These are phyloP conservation scores for Brotula barbata DNA, from an alignment of 2,797 vertebrate species.

Conservation along the genomic window DNA sequence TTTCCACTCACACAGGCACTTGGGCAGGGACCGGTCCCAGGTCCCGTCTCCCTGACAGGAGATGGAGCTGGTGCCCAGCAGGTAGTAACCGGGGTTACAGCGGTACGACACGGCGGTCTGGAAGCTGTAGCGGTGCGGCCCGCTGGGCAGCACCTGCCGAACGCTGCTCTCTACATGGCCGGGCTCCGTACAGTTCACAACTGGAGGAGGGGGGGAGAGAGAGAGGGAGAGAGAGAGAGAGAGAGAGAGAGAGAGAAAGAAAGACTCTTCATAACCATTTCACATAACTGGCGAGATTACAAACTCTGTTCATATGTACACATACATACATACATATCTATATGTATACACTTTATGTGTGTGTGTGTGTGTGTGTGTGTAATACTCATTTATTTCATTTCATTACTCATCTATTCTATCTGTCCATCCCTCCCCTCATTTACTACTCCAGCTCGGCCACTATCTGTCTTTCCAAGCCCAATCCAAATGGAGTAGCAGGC, in stretches of 20 bases:
- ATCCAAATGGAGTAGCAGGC: constrained; percentile 60
- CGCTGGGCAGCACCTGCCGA: constrained; percentile 86
- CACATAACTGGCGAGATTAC: neutral
- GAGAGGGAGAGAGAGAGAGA: constrained; percentile 16
- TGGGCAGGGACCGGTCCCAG: constrained; percentile 93
- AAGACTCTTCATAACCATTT: neutral
- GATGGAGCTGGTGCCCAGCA: constrained; percentile 90
- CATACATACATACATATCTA: no score
- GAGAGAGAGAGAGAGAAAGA: constrained; percentile 1
- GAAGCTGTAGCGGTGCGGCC: constrained; percentile 92
- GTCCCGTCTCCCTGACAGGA: constrained; percentile 95
- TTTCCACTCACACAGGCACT: constrained; percentile 91
- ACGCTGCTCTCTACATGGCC: constrained; percentile 93
- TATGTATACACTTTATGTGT: no score
- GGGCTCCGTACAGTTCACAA: constrained; percentile 96
- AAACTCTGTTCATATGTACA: no score
- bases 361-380: no score
- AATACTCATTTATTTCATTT: no score
- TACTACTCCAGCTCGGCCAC: constrained; percentile 29
- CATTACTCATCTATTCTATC: neutral
- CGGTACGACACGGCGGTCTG: constrained; percentile 91
- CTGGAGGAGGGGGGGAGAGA: constrained; percentile 64
- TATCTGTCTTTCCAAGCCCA: constrained; percentile 53
- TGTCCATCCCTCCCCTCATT: constrained; percentile 28
- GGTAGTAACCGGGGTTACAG: constrained; percentile 92